Evolutionary conservation across 2,797 vertebrate genomes (phyloP), one percentile per base, ranked within the genome.

Genomic region (Oreortyx pictus): DNA sequence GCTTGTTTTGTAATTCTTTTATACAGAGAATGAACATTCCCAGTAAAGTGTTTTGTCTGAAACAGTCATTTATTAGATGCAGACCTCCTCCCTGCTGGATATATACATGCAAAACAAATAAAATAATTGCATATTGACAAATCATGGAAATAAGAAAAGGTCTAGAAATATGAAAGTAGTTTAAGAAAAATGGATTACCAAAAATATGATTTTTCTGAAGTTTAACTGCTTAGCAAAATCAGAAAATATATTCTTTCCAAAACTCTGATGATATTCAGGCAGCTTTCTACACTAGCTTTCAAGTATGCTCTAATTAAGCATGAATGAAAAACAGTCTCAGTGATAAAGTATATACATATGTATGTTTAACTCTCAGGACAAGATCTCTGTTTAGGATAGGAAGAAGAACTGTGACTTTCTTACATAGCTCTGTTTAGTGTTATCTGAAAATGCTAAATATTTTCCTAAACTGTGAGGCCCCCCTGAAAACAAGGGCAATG

Each of bases 121-220:
- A 83, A 95, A 77, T 90, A 77, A 86, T 87, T 82, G 49, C 49
- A 6, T 82, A 39, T 76, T 95, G 81, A 87, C 61, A 84, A 80
- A 78, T 68, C 29, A 39, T 8, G 4, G 10, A 49, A 74, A 18
- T 47, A 71, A 5, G 31, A 84, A 91, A 71, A 22, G 14, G 49
- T 50, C 20, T 65, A 20, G 11, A 94, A 94, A 57, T 12, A 6
- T 22, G 77, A 85, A 89, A 85, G 7, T 25, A 50, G 35, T 1
- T 4, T 49, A 70, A 89, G 54, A 77, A 82, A 84, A 92, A 93
- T 67, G 25, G 12, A 2, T 76, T 66, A 62, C 35, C 12, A 74
- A 76, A 84, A 37, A 6, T 25, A 9, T 24, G 3, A 9, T 5
- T 50, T 80, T 73, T 71, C 20, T 85, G 14, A 33, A 82, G 44